Evolutionary conservation across 2,888 invertebrate genomes (phyloP).

Genomic region (Anticlea derivata): DNA sequence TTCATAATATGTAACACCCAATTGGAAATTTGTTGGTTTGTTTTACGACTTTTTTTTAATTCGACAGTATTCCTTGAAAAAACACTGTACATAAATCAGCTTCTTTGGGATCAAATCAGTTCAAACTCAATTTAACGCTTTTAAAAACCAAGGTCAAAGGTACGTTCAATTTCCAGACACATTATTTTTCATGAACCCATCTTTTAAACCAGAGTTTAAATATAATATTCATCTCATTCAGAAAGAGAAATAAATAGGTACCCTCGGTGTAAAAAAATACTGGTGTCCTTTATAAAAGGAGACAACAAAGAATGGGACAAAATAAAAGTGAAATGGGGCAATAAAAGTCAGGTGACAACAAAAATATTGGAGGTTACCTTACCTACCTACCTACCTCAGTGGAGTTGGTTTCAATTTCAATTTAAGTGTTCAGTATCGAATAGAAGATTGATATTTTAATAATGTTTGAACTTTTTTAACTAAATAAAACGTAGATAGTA

Average conservation of each 20-base stretch:
- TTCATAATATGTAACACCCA: too few relatives aligned
- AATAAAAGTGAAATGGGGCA: slow-evolving; percentile 38
- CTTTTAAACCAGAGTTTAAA: slow-evolving; percentile 25
- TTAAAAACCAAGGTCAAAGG: too few relatives aligned
- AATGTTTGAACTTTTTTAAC: too few relatives aligned
- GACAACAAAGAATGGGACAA: slow-evolving; percentile 37
- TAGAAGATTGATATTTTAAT: too few relatives aligned
- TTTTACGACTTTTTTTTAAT: too few relatives aligned
- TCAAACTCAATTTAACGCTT: too few relatives aligned
- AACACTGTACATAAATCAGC: too few relatives aligned
- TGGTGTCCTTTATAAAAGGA: slow-evolving; percentile 31
- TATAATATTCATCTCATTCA: slow-evolving; percentile 22
- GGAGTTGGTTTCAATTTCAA: slow-evolving; percentile 30
- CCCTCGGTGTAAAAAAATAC: slow-evolving; percentile 30
- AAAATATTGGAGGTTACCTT: slow-evolving; percentile 21
- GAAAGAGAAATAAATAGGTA: slow-evolving; percentile 33
- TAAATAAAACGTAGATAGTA: too few relatives aligned
- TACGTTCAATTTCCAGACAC: slow-evolving; percentile 10
- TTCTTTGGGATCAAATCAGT: too few relatives aligned
- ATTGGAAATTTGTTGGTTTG: too few relatives aligned
- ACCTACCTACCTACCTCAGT: slow-evolving; percentile 2
- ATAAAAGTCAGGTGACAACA: slow-evolving; percentile 42
- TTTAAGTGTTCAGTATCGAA: slow-evolving; percentile 13
- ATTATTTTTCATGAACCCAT: slow-evolving; percentile 22
- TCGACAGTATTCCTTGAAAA: too few relatives aligned